These are phyloP conservation scores for Auanema freiburgensis DNA, from an alignment of 2,888 invertebrate genomes.

Conservation along the genomic window DNA sequence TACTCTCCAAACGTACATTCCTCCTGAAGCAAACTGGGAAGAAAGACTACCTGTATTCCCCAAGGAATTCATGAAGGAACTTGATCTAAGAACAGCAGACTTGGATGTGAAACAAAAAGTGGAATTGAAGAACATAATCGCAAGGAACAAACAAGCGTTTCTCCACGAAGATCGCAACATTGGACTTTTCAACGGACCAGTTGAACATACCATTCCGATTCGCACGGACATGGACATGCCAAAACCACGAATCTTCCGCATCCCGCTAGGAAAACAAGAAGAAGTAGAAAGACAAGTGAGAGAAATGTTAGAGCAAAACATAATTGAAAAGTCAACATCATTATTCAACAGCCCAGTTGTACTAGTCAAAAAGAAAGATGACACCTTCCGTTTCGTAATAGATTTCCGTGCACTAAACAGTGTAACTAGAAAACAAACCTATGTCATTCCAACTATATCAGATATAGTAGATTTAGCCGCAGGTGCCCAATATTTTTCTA, in stretches of 20 bases:
- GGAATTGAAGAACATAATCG: not conserved
- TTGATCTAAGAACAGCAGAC: not conserved
- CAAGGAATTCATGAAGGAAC: not conserved
- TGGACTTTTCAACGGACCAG: constrained; percentile 10
- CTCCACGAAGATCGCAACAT: constrained; percentile 6
- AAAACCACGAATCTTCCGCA: constrained; percentile 1
- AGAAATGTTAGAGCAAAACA: constrained; percentile 1
- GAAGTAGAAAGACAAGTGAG: constrained; percentile 7
- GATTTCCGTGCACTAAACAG: constrained; percentile 20
- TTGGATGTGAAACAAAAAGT: not conserved
- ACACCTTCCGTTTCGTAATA: constrained; percentile 12
- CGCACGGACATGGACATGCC: constrained; percentile 3
- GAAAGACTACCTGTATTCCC: not conserved
- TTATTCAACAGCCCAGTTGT: constrained; percentile 12
- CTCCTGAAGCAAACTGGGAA: constrained; percentile 10
- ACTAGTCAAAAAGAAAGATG: constrained; percentile 20
- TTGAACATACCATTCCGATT: constrained; percentile 5
- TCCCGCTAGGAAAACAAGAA: constrained; percentile 6
- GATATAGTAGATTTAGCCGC: constrained; percentile 17
- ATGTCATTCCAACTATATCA: constrained; percentile 15
- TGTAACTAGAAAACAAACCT: constrained; percentile 17
- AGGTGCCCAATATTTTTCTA: constrained; percentile 16
- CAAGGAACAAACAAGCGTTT: constrained; percentile 1
- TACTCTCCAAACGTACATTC: constrained; percentile 1
- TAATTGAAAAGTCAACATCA: constrained; percentile 9